Percentiles rank a stretch among this genome's conserved stretches.
These are phyloP conservation scores for Dryobates pubescens DNA, from an alignment of 2,797 vertebrate species.

Conservation along the genomic window DNA sequence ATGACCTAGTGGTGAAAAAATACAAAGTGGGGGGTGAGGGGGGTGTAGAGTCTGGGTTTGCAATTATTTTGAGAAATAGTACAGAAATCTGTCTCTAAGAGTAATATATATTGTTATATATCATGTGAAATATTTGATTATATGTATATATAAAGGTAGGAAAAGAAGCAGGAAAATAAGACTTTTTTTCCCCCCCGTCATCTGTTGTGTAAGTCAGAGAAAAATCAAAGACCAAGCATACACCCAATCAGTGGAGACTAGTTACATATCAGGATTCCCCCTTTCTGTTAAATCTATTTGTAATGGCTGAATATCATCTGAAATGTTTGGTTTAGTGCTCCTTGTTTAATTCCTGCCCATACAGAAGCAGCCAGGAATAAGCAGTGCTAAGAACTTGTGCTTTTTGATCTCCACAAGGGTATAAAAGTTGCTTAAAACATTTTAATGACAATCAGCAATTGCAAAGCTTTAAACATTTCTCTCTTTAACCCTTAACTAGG, in stretches of 20 bases:
- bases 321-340: not conserved
- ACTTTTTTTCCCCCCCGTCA: not conserved
- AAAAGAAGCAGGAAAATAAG: not conserved
- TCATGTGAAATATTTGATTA: too few species aligned
- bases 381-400: not conserved
- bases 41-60: not conserved
- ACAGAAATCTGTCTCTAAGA: not conserved
- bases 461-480: not conserved
- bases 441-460: not conserved
- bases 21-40: not conserved
- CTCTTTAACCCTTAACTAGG: not conserved
- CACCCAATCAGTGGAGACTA: not conserved
- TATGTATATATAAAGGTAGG: not conserved
- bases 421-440: not conserved
- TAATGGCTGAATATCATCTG: not conserved
- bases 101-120: too few species aligned
- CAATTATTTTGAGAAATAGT: not conserved
- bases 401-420: not conserved
- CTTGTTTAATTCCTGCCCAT: not conserved
- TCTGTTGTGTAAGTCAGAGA: not conserved
- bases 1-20: not conserved
- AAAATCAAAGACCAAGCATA: not conserved
- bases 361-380: slow-evolving; percentile 14
- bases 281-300: not conserved
- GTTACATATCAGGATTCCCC: not conserved